A percentile compares a stretch with the other conserved stretches of the same genome.
These are phyloP conservation scores for Pseudomyrmex dendroicus DNA, from an alignment of 1,140 invertebrate species.

Conservation along the genomic window DNA sequence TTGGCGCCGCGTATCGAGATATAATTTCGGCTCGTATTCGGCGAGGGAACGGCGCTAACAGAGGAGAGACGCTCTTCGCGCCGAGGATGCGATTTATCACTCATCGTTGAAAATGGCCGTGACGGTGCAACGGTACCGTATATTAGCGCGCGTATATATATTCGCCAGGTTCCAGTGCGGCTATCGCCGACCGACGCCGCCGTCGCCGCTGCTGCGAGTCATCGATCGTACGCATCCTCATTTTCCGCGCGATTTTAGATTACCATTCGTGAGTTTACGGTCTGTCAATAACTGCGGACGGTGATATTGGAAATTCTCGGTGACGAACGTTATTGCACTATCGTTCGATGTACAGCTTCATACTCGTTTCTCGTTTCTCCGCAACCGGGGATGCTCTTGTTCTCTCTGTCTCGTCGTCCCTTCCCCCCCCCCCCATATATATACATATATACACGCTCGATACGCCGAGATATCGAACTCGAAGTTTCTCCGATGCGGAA, in stretches of 20 bases:
- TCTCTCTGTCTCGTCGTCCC: not conserved
- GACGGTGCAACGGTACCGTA: slow-evolving; percentile 58
- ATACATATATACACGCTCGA: not conserved
- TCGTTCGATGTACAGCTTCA: slow-evolving; percentile 20
- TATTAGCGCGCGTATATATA: slow-evolving; percentile 68
- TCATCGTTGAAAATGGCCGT: slow-evolving; percentile 69
- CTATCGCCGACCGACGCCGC: slow-evolving; percentile 29
- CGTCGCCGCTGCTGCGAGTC: slow-evolving; percentile 20
- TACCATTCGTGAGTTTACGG: slow-evolving; percentile 69
- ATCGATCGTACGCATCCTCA: slow-evolving; percentile 69
- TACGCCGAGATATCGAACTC: slow-evolving; percentile 43
- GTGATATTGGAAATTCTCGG: slow-evolving; percentile 61
- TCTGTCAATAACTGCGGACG: slow-evolving; percentile 64
- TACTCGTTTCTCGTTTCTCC: not conserved
- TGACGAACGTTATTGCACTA: slow-evolving; percentile 56
- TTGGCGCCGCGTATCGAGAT: slow-evolving; percentile 50
- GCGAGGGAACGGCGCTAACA: not conserved
- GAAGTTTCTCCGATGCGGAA: slow-evolving; percentile 45
- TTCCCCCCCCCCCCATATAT: too few species aligned
- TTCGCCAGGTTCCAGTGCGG: slow-evolving; percentile 9
- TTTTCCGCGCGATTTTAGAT: slow-evolving; percentile 74
- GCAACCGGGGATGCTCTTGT: not conserved
- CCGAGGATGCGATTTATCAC: slow-evolving; percentile 65
- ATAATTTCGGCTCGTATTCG: slow-evolving; percentile 61
- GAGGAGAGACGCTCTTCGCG: slow-evolving; percentile 15